phyloP scores from a whole-genome alignment of 2,888 invertebrate species.

The Lasius platythorax region DNA sequence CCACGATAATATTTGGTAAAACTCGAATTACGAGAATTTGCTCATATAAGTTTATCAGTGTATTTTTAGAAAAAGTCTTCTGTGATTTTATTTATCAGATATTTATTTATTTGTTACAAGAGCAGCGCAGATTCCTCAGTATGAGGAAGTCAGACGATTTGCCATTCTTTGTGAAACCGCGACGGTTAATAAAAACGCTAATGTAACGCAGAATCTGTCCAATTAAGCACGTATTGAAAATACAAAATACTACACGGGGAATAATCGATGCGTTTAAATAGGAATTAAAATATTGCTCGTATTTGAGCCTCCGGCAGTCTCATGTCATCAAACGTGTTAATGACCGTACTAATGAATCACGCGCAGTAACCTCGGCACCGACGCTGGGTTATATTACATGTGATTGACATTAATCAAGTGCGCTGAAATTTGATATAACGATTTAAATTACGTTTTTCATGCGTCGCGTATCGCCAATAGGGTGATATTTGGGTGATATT shows the following conservation, averaged over 20 bases:
- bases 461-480: slow-evolving; percentile 41
- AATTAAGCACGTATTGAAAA: slow-evolving; percentile 47
- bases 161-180: neutral
- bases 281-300: slow-evolving; percentile 54
- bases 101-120: slow-evolving; percentile 4
- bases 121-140: neutral
- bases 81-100: neutral
- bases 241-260: slow-evolving; percentile 31
- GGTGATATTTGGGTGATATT: slow-evolving; percentile 58
- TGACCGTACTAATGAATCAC: slow-evolving; percentile 61
- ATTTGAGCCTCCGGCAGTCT: slow-evolving; percentile 47
- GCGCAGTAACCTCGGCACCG: slow-evolving; percentile 57
- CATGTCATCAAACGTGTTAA: slow-evolving; percentile 57
- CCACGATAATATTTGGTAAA: neutral
- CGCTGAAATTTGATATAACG: slow-evolving; percentile 60
- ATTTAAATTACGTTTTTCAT: slow-evolving; percentile 61
- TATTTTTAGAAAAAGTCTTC: neutral
- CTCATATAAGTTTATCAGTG: neutral
- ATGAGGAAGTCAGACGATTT: neutral
- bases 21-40: neutral
- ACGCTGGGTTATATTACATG: slow-evolving; percentile 57
- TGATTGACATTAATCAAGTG: slow-evolving; percentile 65
- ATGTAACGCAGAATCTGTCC: slow-evolving; percentile 44
- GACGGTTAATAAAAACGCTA: slow-evolving; percentile 16
- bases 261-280: slow-evolving; percentile 55